Percentiles rank a stretch among this genome's conserved stretches.
phyloP scores from a whole-genome alignment of 2,797 vertebrate species.

The Serranus cabrilla region DNA sequence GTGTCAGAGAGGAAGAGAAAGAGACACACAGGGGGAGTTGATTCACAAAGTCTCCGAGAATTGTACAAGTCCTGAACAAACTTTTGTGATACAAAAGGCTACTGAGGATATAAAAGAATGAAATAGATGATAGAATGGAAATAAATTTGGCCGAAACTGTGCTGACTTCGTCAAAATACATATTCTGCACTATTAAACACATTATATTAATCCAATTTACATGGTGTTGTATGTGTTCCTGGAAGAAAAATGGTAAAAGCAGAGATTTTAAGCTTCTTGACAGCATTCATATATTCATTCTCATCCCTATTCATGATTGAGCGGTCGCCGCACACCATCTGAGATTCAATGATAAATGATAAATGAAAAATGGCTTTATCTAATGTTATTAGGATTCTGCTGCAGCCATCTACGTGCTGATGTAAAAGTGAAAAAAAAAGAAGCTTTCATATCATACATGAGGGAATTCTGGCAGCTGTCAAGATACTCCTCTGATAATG shows the following conservation, averaged over 20 bases:
- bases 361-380: slow-evolving; percentile 62
- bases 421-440: slow-evolving; percentile 42
- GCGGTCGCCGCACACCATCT: slow-evolving; percentile 18
- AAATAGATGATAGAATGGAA: neutral
- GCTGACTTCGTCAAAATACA: slow-evolving; percentile 16
- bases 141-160: slow-evolving; percentile 5
- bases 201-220: slow-evolving; percentile 15
- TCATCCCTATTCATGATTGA: slow-evolving; percentile 18
- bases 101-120: neutral
- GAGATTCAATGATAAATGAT: slow-evolving; percentile 50
- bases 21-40: slow-evolving; percentile 5
- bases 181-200: slow-evolving; percentile 24
- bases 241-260: slow-evolving; percentile 10
- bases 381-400: slow-evolving; percentile 61
- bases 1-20: neutral
- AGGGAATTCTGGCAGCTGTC: slow-evolving; percentile 74
- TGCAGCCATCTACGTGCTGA: slow-evolving; percentile 37
- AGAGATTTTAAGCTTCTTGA: neutral
- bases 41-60: slow-evolving; percentile 23
- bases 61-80: slow-evolving; percentile 31
- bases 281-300: slow-evolving; percentile 5
- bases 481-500: slow-evolving; percentile 66
- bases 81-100: slow-evolving; percentile 9
- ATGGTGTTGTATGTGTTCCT: neutral
- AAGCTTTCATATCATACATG: slow-evolving; percentile 62